A percentile compares a stretch with the other conserved stretches of the same genome.
These are phyloP conservation scores for Plagodis pulveraria DNA, from an alignment of 2,888 invertebrate genomes.

Conservation along the genomic window DNA sequence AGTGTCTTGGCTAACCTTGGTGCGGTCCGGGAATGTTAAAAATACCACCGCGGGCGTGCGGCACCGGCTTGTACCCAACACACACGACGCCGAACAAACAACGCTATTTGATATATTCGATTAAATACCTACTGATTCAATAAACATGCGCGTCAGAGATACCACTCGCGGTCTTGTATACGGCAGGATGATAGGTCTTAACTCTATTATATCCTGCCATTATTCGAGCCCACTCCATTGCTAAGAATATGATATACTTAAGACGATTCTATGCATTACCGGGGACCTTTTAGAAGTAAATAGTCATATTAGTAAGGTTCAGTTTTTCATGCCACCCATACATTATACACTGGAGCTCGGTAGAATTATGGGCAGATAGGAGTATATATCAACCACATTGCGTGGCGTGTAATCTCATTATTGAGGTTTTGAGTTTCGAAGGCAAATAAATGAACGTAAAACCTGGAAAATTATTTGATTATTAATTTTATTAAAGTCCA, in stretches of 20 bases:
- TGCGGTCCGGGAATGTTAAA: constrained; percentile 84
- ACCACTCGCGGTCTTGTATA: constrained; percentile 15
- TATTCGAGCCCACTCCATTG: constrained; percentile 27
- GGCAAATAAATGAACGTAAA: too few relatives aligned
- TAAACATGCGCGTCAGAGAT: constrained; percentile 15
- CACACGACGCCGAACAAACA: constrained; percentile 37
- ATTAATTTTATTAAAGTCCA: too few relatives aligned
- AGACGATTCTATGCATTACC: background rate
- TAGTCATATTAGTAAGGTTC: too few relatives aligned
- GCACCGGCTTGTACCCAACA: constrained; percentile 46
- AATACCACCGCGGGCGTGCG: constrained; percentile 74
- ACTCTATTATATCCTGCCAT: constrained; percentile 37
- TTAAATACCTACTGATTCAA: constrained; percentile 46
- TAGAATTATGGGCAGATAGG: too few relatives aligned
- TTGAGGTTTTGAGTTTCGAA: too few relatives aligned
- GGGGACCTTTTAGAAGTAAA: too few relatives aligned
- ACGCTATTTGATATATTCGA: constrained; percentile 60
- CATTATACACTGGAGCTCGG: too few relatives aligned
- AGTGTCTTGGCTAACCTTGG: constrained; percentile 82
- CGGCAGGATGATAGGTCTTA: constrained; percentile 40
- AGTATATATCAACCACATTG: too few relatives aligned
- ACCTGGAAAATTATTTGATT: too few relatives aligned
- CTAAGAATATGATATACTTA: constrained; percentile 7
- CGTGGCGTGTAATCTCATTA: too few relatives aligned
- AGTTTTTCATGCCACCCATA: too few relatives aligned